A percentile compares a stretch with the other conserved stretches of the same genome.
phyloP scores from a whole-genome alignment of 1,140 invertebrate species.

The Ostrea denselamellosa region DNA sequence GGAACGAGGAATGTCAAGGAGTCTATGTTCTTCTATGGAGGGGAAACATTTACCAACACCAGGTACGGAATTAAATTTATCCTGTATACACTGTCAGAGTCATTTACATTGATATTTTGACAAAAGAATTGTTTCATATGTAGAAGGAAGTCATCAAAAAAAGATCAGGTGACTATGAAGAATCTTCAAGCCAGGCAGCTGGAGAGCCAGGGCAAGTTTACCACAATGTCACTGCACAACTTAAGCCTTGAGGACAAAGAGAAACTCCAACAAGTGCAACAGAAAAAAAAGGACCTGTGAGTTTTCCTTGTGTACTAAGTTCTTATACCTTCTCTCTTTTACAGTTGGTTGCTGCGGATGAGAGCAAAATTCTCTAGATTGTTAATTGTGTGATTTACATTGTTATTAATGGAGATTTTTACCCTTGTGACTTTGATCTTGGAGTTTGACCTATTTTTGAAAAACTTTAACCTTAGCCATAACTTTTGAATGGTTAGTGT shows the following conservation, averaged over 20 bases:
- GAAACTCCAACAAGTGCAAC: conserved; percentile 55
- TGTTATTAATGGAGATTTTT: no score
- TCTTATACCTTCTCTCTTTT: not conserved
- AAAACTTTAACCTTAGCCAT: no score
- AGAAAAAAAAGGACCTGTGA: conserved; percentile 68
- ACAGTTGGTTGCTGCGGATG: not conserved
- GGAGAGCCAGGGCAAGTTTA: conserved; percentile 60
- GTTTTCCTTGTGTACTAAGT: conserved; percentile 18
- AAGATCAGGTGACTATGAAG: conserved; percentile 65
- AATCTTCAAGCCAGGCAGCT: conserved; percentile 64
- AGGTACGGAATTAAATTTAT: conserved; percentile 25
- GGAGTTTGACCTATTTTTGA: no score
- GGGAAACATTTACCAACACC: conserved; percentile 70
- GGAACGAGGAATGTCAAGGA: conserved; percentile 62
- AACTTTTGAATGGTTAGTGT: no score
- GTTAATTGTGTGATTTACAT: not conserved
- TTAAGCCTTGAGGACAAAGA: conserved; percentile 62
- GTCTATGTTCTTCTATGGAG: conserved; percentile 75
- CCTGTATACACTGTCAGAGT: not conserved
- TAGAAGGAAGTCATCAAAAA: conserved; percentile 54
- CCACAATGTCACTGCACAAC: conserved; percentile 71
- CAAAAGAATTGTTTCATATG: not conserved
- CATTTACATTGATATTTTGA: not conserved
- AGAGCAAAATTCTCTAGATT: not conserved
- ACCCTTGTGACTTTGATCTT: no score